These are phyloP conservation scores for Lamprotornis superbus DNA, from an alignment of 2,113 vertebrate genomes.

Conservation along the genomic window DNA sequence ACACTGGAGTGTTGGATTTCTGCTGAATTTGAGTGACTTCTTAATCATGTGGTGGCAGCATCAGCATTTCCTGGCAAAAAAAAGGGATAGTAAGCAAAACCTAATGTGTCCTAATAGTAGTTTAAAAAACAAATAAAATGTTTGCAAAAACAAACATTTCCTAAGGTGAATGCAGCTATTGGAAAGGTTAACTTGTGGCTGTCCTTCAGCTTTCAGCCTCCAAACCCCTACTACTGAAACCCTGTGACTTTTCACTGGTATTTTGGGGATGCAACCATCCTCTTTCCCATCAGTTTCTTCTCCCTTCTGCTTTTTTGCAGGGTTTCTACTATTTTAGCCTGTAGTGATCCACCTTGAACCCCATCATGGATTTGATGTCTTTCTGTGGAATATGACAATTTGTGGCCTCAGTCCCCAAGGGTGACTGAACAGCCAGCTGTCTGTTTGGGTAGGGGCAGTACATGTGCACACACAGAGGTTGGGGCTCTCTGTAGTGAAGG, in stretches of 20 bases:
- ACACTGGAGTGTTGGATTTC: background rate
- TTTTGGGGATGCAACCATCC: background rate
- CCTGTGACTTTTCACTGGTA: background rate
- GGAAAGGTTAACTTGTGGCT: background rate
- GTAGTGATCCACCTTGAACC: background rate
- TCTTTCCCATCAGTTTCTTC: background rate
- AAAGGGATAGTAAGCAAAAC: background rate
- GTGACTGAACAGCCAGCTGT: background rate
- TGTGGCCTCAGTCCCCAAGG: background rate
- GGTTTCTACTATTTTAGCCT: background rate
- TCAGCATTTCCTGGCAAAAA: background rate
- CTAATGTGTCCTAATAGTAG: background rate
- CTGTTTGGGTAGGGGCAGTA: background rate
- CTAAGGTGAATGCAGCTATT: background rate
- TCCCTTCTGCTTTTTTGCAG: background rate
- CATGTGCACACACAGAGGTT: accelerated
- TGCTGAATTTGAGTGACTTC: background rate
- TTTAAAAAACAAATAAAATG: background rate
- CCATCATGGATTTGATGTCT: background rate
- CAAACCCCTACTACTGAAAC: background rate
- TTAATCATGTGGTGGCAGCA: background rate
- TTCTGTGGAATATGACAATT: background rate
- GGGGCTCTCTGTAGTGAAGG: background rate
- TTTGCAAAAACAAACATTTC: background rate
- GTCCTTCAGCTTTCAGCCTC: background rate